Conservation (phyloP, 1,140 invertebrate genomes). For the Apis florea region DNA sequence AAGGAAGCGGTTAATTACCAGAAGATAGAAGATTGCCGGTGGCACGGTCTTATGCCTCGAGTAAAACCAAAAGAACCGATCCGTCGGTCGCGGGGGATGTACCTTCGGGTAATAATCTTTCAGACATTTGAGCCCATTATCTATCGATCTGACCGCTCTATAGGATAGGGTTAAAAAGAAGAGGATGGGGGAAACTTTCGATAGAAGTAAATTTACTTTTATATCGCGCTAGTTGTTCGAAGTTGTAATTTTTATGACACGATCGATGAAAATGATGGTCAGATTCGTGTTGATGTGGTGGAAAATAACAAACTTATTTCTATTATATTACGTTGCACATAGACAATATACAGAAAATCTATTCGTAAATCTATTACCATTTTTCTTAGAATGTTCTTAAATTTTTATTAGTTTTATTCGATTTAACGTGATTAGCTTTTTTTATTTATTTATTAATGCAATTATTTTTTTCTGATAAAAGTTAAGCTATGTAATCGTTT, state of each 20-base stretch:
- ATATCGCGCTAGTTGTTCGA: background rate
- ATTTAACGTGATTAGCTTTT: too few species aligned
- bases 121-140: slow-evolving; percentile 42
- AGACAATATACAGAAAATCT: too few species aligned
- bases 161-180: slow-evolving; percentile 4
- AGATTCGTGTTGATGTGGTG: too few species aligned
- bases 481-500: too few species aligned
- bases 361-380: too few species aligned
- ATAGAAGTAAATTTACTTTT: background rate
- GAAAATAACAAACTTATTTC: too few species aligned
- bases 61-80: slow-evolving; percentile 57
- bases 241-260: background rate
- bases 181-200: background rate
- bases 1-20: slow-evolving; percentile 79
- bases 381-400: too few species aligned
- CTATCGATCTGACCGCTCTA: slow-evolving; percentile 19
- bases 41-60: slow-evolving; percentile 59
- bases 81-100: slow-evolving; percentile 44
- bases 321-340: too few species aligned
- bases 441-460: too few species aligned
- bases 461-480: too few species aligned
- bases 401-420: too few species aligned
- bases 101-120: slow-evolving; percentile 54
- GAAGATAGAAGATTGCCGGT: slow-evolving; percentile 73
- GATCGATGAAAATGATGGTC: too few species aligned